Evolutionary conservation across 2,888 invertebrate genomes (phyloP), one percentile per base, ranked within the genome.

Genomic region (Teinopalpus imperialis): DNA sequence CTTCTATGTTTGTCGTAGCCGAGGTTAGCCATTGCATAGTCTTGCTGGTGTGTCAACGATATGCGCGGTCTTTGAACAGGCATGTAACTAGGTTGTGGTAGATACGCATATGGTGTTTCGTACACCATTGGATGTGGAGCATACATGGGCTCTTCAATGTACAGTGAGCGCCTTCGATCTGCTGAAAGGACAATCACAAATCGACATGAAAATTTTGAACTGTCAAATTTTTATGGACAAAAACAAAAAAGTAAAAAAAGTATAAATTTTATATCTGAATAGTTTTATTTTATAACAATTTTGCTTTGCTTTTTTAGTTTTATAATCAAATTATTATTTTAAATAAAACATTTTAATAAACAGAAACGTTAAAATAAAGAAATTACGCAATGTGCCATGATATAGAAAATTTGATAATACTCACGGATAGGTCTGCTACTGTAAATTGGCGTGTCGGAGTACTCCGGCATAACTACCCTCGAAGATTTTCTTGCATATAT

Each of bases 121-220:
- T 86, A 86, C 35, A 85, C 53, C 63, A 81, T 72, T 1, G 81
- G 82, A 47, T 80, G 81, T 1, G 80, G 75, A 0, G 72, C 64
- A 53, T 87, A 87, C 3, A 78, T 58, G 3, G 82, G 79, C 42
- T 88, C 87, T 47, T 86, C 87, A 20, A 79, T 64, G 55, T 80
- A 86, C 65, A 81, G 65, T 7, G 88, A 88, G 51, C 81, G 70
- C 61, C 86, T 69, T 48, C 85, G 76, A 48, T 81, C 78, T 30
- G 72, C 85, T 87, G 69, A 7, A 67, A 74, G 53, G 14, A 6
- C 9, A 31, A 23, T 16, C 16, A 26, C 4, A 30, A 12, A 13
- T 1, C 6, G 7, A 8, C n/a, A n/a, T n/a, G n/a, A n/a, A n/a
- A n/a, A n/a, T n/a, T n/a, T n/a, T n/a, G n/a, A n/a, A n/a, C n/a